Percentiles rank a stretch among this genome's conserved stretches.
Evolutionary conservation across 2,797 vertebrate species (phyloP).

Genomic region (Petrocephalus schoutedeni): DNA sequence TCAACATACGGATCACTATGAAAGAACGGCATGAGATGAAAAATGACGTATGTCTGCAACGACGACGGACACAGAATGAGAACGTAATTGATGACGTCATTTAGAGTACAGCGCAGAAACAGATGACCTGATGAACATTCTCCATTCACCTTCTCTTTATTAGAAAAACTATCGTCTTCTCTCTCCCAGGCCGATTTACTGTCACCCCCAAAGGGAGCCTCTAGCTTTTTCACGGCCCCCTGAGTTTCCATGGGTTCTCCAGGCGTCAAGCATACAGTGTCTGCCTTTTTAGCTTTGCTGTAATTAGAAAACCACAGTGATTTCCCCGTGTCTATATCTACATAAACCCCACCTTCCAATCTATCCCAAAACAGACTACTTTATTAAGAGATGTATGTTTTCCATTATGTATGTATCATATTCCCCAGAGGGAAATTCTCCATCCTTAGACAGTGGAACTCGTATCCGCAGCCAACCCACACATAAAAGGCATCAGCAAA

Average conservation of each 20-base stretch:
- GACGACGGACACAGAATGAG: slow-evolving; percentile 3
- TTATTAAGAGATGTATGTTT: neutral
- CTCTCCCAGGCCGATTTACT: slow-evolving; percentile 55
- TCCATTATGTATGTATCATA: no score
- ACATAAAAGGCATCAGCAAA: neutral
- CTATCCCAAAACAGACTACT: neutral
- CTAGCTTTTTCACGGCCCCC: slow-evolving; percentile 37
- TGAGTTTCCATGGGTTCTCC: slow-evolving; percentile 43
- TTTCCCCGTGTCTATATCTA: neutral
- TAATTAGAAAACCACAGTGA: slow-evolving; percentile 29
- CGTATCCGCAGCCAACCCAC: no score
- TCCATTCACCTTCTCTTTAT: slow-evolving; percentile 55
- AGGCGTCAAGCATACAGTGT: slow-evolving; percentile 30
- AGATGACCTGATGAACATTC: slow-evolving; percentile 20
- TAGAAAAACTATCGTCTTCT: slow-evolving; percentile 33
- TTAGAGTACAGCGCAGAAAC: neutral
- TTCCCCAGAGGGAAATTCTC: neutral
- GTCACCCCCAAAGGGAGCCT: slow-evolving; percentile 57
- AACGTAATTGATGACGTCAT: neutral
- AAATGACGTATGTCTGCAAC: slow-evolving; percentile 8
- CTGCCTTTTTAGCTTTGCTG: slow-evolving; percentile 42
- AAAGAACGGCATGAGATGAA: neutral
- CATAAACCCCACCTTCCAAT: neutral
- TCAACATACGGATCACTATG: neutral
- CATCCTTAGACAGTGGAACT: neutral